Conservation (phyloP, 2,797 vertebrate genomes). For the Leuciscus waleckii region DNA sequence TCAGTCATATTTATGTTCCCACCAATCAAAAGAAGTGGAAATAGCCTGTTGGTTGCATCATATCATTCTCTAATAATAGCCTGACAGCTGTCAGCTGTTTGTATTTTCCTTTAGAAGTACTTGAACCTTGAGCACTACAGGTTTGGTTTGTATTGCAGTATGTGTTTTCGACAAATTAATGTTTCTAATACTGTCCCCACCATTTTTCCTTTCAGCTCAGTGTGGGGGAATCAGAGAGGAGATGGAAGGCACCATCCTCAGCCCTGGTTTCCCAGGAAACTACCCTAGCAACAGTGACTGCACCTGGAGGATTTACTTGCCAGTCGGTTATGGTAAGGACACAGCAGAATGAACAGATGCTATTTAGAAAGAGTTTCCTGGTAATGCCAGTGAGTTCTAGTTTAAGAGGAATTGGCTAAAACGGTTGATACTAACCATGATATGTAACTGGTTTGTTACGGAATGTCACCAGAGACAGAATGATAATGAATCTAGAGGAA, state of each 20-base stretch:
- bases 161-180: conserved; percentile 12
- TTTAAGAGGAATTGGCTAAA: not conserved
- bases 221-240: conserved; percentile 93
- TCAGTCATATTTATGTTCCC: not conserved
- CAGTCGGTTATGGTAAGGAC: conserved; percentile 92
- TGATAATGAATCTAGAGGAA: not conserved
- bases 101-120: conserved; percentile 18
- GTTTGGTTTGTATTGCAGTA: conserved; percentile 36
- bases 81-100: conserved; percentile 1
- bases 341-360: conserved; percentile 28
- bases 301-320: conserved; percentile 93
- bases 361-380: conserved; percentile 1
- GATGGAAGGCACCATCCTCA: conserved; percentile 96
- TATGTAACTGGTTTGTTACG: not conserved
- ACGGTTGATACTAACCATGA: not conserved
- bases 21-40: conserved; percentile 29
- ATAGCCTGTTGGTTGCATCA: not conserved
- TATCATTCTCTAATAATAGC: conserved; percentile 12
- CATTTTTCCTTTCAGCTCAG: conserved; percentile 79
- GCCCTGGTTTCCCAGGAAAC: conserved; percentile 97
- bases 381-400: not conserved
- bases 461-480: not conserved
- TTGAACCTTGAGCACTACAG: conserved; percentile 16
- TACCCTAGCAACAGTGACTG: conserved; percentile 99
- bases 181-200: not conserved